Evolutionary conservation across 2,113 vertebrate genomes (phyloP).

Genomic region (Hydropotes inermis): DNA sequence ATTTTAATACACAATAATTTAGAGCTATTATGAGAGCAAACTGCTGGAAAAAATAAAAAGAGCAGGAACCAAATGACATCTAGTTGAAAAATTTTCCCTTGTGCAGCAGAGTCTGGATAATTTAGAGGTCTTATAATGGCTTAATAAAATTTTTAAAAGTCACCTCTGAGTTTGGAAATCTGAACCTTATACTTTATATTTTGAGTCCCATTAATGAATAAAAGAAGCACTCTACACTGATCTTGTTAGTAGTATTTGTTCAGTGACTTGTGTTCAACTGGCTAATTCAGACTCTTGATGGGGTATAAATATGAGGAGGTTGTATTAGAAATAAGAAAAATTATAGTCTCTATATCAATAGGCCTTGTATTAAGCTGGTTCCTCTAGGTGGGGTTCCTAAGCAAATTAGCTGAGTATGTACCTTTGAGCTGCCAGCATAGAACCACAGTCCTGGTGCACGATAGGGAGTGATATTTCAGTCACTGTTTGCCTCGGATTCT

Average conservation of each 20-base stretch:
- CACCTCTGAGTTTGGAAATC: not conserved
- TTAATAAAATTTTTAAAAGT: not conserved
- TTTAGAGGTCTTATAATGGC: not conserved
- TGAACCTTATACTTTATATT: not conserved
- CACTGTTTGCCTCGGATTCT: not conserved
- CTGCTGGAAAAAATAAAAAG: not conserved
- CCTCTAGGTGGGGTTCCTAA: not conserved
- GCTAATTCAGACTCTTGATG: not conserved
- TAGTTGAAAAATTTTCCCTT: not conserved
- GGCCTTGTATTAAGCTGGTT: not conserved
- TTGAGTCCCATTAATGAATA: slow-evolving; percentile 7
- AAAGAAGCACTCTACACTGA: not conserved
- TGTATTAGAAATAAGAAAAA: not conserved
- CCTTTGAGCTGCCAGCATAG: too few species aligned
- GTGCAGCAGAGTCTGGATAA: not conserved
- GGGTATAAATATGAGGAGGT: not conserved
- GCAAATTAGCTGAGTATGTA: not conserved
- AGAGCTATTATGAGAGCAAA: not conserved
- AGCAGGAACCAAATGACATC: not conserved
- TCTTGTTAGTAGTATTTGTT: not conserved
- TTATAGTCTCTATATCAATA: not conserved
- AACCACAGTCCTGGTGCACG: fast-evolving
- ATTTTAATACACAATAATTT: slow-evolving; percentile 14
- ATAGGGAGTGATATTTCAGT: not conserved
- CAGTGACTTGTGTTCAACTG: not conserved